Evolutionary conservation across 2,888 invertebrate genomes (phyloP).

Genomic region (Cataglyphis albicans): DNA sequence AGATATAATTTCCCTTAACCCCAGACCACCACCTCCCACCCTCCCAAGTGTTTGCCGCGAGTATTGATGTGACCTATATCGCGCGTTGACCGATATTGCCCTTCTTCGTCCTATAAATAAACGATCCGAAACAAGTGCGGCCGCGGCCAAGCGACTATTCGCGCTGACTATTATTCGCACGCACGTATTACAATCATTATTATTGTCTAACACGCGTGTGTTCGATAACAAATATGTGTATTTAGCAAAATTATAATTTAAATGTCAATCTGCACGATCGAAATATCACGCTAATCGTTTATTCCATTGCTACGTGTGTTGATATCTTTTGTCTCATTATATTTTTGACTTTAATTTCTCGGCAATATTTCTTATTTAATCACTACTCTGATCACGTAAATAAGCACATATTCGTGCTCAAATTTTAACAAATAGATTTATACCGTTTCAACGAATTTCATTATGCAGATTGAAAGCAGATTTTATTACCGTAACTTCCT

Average conservation of each 20-base stretch:
- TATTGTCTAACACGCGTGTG: background rate
- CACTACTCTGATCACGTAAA: background rate
- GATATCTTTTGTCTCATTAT: background rate
- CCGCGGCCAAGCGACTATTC: background rate
- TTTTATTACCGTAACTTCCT: constrained; percentile 11
- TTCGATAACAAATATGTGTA: background rate
- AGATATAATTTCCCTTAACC: constrained; percentile 46
- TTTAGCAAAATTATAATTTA: background rate
- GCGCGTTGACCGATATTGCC: constrained; percentile 58
- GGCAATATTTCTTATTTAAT: background rate
- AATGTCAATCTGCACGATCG: constrained; percentile 24
- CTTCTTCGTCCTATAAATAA: constrained; percentile 60
- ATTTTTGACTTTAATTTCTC: constrained; percentile 26
- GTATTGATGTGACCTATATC: constrained; percentile 65
- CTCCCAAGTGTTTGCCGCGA: constrained; percentile 13
- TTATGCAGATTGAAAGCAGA: constrained; percentile 2
- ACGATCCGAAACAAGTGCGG: constrained; percentile 28
- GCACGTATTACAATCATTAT: background rate
- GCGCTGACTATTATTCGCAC: background rate
- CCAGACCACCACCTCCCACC: background rate
- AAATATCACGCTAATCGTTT: background rate
- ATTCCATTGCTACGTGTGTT: background rate
- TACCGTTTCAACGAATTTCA: background rate
- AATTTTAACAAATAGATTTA: background rate
- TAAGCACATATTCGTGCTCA: background rate